phyloP scores from a whole-genome alignment of 2,888 invertebrate species.

The Tuberolachnus salignus region DNA sequence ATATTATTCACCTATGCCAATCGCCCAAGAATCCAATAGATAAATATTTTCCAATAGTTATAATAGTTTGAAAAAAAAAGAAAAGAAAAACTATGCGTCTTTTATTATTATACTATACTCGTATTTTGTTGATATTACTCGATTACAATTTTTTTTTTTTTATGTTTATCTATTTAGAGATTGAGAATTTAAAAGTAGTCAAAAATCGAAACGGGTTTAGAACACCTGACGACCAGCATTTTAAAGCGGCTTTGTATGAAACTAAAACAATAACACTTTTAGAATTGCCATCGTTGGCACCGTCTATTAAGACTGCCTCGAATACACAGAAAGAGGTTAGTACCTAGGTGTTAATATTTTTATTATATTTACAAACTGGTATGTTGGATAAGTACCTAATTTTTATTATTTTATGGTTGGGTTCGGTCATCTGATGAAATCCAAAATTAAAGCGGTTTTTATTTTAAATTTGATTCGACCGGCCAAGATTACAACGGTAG shows the following conservation, averaged over 20 bases:
- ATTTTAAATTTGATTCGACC: too few relatives aligned
- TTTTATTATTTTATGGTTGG: too few relatives aligned
- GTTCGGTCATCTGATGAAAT: too few relatives aligned
- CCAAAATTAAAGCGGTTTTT: too few relatives aligned
- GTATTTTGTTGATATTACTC: too few relatives aligned
- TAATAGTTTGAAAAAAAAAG: too few relatives aligned
- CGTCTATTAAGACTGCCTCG: background rate
- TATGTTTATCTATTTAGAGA: conserved; percentile 12
- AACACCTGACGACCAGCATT: conserved; percentile 3
- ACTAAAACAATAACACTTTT: conserved; percentile 38
- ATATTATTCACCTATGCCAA: too few relatives aligned
- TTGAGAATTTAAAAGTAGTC: conserved; percentile 16
- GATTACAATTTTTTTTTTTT: background rate
- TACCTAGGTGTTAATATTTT: background rate
- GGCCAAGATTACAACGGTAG: too few relatives aligned
- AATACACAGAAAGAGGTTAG: conserved; percentile 14
- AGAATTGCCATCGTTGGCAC: conserved; percentile 33
- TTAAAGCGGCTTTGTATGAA: conserved; percentile 25
- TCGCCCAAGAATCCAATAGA: too few relatives aligned
- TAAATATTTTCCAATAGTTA: too few relatives aligned
- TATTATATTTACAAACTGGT: background rate
- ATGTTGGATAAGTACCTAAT: background rate
- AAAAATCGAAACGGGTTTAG: conserved; percentile 26
- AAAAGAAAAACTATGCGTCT: too few relatives aligned
- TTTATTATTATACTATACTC: too few relatives aligned